These are phyloP conservation scores for Hipposideros armiger DNA, from an alignment of 2,113 vertebrate species.

Conservation along the genomic window DNA sequence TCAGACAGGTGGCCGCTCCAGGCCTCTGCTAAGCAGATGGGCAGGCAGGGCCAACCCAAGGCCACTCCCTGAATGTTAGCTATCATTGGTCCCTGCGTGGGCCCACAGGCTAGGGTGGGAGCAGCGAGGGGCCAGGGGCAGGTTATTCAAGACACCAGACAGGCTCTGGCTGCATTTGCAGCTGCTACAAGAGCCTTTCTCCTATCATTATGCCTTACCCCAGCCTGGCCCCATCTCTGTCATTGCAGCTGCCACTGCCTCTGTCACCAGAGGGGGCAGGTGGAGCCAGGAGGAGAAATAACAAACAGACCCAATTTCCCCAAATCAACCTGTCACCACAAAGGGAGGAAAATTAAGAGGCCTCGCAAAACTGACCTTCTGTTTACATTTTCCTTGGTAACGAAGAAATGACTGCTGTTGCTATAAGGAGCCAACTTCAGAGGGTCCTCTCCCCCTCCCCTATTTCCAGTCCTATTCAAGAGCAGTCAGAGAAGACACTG, in stretches of 20 bases:
- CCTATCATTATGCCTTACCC: background rate
- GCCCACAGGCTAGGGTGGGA: background rate
- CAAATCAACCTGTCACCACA: conserved; percentile 81
- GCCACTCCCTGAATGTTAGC: no score
- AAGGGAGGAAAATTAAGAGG: conserved; percentile 82
- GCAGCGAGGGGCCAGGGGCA: accelerated
- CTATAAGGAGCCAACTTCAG: conserved; percentile 84
- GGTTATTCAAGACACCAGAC: background rate
- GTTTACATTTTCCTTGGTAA: conserved; percentile 88
- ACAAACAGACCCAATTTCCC: conserved; percentile 67
- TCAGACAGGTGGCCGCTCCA: background rate
- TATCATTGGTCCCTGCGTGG: background rate
- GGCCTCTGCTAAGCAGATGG: background rate
- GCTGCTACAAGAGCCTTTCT: background rate
- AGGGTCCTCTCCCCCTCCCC: conserved; percentile 74
- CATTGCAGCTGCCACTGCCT: conserved; percentile 7
- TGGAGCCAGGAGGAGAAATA: conserved; percentile 64
- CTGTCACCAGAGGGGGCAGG: background rate
- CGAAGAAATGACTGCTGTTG: conserved; percentile 86
- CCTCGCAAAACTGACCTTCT: conserved; percentile 86
- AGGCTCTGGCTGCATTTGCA: background rate
- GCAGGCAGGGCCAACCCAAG: background rate
- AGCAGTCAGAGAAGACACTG: conserved; percentile 87
- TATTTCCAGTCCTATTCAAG: conserved; percentile 85
- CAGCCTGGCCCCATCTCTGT: background rate